Base-by-base conservation (phyloP, 2,113 vertebrate species). In the Aldabrachelys gigantea region DNA sequence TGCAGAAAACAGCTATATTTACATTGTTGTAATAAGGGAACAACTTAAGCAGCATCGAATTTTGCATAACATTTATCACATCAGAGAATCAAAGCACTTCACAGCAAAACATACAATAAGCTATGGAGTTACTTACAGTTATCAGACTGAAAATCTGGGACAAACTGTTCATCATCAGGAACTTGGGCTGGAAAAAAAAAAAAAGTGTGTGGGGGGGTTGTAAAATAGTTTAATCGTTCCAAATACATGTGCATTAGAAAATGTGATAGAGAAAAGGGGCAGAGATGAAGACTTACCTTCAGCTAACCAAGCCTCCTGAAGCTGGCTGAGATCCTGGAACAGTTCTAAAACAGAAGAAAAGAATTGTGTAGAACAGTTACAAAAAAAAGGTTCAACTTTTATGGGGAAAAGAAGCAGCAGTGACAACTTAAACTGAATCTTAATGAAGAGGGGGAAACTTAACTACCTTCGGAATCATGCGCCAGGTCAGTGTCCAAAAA, bases 261-360 rank as follows among this genome's bases (percentile, higher is more conserved):
- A 57, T 94, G 97, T 96, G 80, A 84, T n/a, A 88, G 0, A 50
- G 80, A 92, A 96, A 91, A 96, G 96, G 5, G 69, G 56, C 2
- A 3, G 91, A 96, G 94, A 96, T 95, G 94, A 99, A 98, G 91
- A 98, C 98, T 98, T 98, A 97, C 98, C 98, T 99, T 99, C 99
- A 94, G 99, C 99, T 93, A 99, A 99, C 99, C 99, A 99, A 98
- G 99, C 99, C 98, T 99, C 99, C 93, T 99, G 99, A 84, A 99
- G 99, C 97, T 99, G 99, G 97, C 99, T 99, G 96, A 99, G 99
- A 98, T 99, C 99, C 97, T 99, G 99, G 98, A 99, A 99, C 95
- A 99, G 98, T 97, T 99, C 99, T 99, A 94, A 81, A 98, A 98
- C 90, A 96, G 90, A 97, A 95, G 92, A 95, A 94, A 96, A 97